Percentiles rank a stretch among this genome's conserved stretches.
phyloP scores from a whole-genome alignment of 2,797 vertebrate genomes.

The Scolopax rusticola region DNA sequence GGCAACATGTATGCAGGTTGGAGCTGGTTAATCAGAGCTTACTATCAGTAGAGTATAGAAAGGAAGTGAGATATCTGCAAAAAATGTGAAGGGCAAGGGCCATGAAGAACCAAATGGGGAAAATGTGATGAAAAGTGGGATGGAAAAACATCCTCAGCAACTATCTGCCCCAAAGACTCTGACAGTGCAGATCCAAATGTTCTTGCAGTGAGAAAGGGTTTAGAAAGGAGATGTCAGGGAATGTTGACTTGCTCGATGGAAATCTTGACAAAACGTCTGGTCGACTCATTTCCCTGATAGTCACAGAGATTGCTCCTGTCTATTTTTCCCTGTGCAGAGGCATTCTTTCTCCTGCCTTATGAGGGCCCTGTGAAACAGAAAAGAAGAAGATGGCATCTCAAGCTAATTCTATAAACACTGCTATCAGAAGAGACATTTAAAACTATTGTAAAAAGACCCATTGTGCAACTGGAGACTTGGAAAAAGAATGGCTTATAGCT shows the following conservation, averaged over 20 bases:
- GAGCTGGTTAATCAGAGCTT: neutral
- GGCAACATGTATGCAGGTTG: rapidly evolving
- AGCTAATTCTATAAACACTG: slow-evolving; percentile 25
- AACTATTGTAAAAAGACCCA: slow-evolving; percentile 19
- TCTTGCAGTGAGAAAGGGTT: neutral
- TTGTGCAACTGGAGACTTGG: slow-evolving; percentile 53
- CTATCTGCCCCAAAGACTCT: neutral
- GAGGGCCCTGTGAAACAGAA: slow-evolving; percentile 14
- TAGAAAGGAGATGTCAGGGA: neutral
- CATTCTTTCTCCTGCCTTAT: neutral
- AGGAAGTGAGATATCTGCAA: neutral
- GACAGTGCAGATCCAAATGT: neutral
- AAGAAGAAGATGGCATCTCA: slow-evolving; percentile 41
- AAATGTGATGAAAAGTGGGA: neutral
- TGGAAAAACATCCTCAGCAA: neutral
- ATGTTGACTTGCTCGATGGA: neutral
- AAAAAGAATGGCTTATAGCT: slow-evolving; percentile 19
- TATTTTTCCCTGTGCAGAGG: neutral
- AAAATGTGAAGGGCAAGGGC: neutral
- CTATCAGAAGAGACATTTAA: slow-evolving; percentile 59
- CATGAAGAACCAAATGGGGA: neutral
- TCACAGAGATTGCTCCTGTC: neutral
- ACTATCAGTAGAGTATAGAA: neutral
- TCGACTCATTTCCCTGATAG: neutral
- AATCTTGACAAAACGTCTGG: neutral